A percentile compares a stretch with the other conserved stretches of the same genome.
phyloP scores from a whole-genome alignment of 2,113 vertebrate genomes.

The Australoheros scitulus region DNA sequence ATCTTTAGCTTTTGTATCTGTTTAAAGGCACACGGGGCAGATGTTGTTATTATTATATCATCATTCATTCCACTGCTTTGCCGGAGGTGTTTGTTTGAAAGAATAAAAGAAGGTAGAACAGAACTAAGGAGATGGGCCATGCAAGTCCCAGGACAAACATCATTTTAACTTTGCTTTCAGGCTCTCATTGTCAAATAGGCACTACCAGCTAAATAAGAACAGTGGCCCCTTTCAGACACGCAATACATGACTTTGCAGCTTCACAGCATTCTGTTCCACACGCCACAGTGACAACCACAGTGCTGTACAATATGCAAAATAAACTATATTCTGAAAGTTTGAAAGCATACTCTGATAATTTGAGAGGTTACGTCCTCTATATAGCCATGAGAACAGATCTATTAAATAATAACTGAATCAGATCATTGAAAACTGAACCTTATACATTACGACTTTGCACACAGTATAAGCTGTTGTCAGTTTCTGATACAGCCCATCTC shows the following conservation, averaged over 20 bases:
- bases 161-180: neutral
- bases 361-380: neutral
- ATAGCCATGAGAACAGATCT: neutral
- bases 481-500: neutral
- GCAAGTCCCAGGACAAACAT: neutral
- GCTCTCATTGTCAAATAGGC: neutral
- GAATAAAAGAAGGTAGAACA: neutral
- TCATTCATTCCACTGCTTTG: neutral
- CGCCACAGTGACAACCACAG: neutral
- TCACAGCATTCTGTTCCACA: neutral
- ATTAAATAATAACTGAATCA: neutral
- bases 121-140: neutral
- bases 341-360: neutral
- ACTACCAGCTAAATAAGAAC: neutral
- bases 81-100: neutral
- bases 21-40: neutral
- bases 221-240: neutral
- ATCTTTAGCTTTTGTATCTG: slow-evolving; percentile 11
- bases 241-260: neutral
- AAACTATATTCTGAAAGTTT: no score
- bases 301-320: neutral
- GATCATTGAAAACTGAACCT: neutral
- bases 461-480: neutral
- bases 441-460: neutral
- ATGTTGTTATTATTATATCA: neutral